phyloP scores from a whole-genome alignment of 2,113 vertebrate genomes.

The Tiliqua scincoides region DNA sequence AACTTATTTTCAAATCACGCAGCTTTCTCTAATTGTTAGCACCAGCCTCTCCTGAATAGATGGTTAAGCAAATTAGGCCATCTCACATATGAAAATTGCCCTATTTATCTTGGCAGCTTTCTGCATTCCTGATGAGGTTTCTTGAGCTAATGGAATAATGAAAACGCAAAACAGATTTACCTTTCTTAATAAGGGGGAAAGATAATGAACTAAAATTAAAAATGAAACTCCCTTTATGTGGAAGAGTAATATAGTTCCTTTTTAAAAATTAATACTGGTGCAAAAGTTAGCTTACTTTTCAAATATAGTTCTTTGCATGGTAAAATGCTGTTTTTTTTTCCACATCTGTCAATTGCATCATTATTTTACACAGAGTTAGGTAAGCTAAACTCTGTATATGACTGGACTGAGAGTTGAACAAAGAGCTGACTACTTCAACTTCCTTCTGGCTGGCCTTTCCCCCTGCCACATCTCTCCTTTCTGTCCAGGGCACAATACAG shows the following conservation, averaged over 20 bases:
- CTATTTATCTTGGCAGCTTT: conserved; percentile 79
- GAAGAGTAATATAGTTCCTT: conserved; percentile 70
- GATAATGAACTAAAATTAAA: conserved; percentile 87
- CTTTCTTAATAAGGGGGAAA: conserved; percentile 81
- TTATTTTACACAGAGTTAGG: background rate
- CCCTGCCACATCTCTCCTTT: background rate
- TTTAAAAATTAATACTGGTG: conserved; percentile 52
- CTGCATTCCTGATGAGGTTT: conserved; percentile 82
- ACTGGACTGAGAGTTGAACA: background rate
- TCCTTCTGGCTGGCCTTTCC: background rate
- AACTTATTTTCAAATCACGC: conserved; percentile 83
- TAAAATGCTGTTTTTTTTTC: conserved; percentile 46
- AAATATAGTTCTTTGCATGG: conserved; percentile 3
- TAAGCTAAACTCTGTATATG: background rate
- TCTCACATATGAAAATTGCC: conserved; percentile 79
- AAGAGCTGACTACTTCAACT: background rate
- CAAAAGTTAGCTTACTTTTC: conserved; percentile 35
- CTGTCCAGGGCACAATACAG: background rate
- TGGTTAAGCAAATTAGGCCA: conserved; percentile 83
- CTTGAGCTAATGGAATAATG: conserved; percentile 85
- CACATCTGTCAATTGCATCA: conserved; percentile 42
- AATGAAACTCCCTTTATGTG: conserved; percentile 72
- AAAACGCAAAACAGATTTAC: conserved; percentile 86
- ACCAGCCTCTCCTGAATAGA: conserved; percentile 77
- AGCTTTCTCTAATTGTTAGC: conserved; percentile 84